phyloP scores from a whole-genome alignment of 2,888 invertebrate genomes.

The Epistrophella euchroma region DNA sequence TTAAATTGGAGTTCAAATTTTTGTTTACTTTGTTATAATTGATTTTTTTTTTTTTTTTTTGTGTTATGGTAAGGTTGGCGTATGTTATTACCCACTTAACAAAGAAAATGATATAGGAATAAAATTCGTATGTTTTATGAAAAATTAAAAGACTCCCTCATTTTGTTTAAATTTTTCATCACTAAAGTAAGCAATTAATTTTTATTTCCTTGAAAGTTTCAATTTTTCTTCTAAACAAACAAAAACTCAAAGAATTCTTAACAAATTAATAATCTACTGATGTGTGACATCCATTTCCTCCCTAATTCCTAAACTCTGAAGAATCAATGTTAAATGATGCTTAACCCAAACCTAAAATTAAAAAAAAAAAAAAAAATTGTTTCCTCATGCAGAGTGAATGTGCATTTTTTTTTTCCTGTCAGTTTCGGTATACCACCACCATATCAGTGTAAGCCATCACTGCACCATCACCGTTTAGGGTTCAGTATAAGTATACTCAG shows the following conservation, averaged over 20 bases:
- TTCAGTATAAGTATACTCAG: too few species aligned
- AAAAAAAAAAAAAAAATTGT: conserved; percentile 3
- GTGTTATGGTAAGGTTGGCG: too few species aligned
- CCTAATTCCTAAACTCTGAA: background rate
- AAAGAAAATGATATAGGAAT: too few species aligned
- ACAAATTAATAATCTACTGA: conserved; percentile 42
- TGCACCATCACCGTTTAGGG: conserved; percentile 30
- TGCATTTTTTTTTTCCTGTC: conserved; percentile 1
- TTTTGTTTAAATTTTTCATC: background rate
- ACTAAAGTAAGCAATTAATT: conserved; percentile 17
- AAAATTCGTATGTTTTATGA: too few species aligned
- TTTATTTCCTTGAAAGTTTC: background rate
- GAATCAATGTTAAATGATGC: conserved; percentile 57
- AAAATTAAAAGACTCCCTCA: too few species aligned
- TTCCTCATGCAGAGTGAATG: conserved; percentile 38
- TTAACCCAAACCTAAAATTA: conserved; percentile 36
- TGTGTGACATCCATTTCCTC: conserved; percentile 53
- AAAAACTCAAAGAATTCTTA: background rate
- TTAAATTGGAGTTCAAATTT: too few species aligned
- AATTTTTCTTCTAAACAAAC: background rate
- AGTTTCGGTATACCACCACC: conserved; percentile 19
- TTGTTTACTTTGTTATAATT: too few species aligned
- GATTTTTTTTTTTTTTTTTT: too few species aligned
- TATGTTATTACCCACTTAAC: too few species aligned
- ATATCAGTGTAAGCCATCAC: conserved; percentile 28